These are phyloP conservation scores for Cheilosia variabilis DNA, from an alignment of 2,888 invertebrate genomes.

Conservation along the genomic window DNA sequence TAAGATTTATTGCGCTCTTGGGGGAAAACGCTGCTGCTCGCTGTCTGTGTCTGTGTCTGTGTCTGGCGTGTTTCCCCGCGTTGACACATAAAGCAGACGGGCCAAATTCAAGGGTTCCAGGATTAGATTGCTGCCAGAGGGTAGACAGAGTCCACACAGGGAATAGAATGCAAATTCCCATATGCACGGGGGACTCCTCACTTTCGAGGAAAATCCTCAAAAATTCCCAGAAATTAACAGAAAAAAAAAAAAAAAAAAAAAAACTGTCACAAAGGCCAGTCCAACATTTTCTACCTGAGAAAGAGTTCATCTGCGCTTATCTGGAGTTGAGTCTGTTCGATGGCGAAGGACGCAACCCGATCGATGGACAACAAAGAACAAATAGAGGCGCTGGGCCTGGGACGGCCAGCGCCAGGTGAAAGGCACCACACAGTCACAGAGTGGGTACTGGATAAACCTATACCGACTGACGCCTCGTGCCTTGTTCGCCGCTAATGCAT, in stretches of 20 bases:
- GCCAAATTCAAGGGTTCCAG: not conserved
- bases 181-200: slow-evolving; percentile 31
- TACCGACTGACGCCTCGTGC: slow-evolving; percentile 77
- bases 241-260: not conserved
- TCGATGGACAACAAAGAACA: slow-evolving; percentile 7
- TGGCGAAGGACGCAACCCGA: slow-evolving; percentile 2
- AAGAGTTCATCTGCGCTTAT: slow-evolving; percentile 74
- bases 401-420: slow-evolving; percentile 61
- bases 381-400: slow-evolving; percentile 22
- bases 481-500: slow-evolving; percentile 77
- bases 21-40: slow-evolving; percentile 10
- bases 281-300: slow-evolving; percentile 47
- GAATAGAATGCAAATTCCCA: not conserved
- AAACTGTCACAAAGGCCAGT: slow-evolving; percentile 19
- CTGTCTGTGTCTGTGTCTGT: slow-evolving; percentile 15
- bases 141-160: not conserved
- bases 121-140: slow-evolving; percentile 12
- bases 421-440: slow-evolving; percentile 42
- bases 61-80: slow-evolving; percentile 1
- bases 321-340: slow-evolving; percentile 43
- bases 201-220: slow-evolving; percentile 51
- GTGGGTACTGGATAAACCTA: slow-evolving; percentile 33
- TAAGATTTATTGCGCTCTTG: slow-evolving; percentile 70
- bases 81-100: slow-evolving; percentile 42
- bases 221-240: slow-evolving; percentile 60